A percentile compares a stretch with the other conserved stretches of the same genome.
Evolutionary conservation across 2,888 invertebrate genomes (phyloP).

Genomic region (Agrenia bidenticulata): DNA sequence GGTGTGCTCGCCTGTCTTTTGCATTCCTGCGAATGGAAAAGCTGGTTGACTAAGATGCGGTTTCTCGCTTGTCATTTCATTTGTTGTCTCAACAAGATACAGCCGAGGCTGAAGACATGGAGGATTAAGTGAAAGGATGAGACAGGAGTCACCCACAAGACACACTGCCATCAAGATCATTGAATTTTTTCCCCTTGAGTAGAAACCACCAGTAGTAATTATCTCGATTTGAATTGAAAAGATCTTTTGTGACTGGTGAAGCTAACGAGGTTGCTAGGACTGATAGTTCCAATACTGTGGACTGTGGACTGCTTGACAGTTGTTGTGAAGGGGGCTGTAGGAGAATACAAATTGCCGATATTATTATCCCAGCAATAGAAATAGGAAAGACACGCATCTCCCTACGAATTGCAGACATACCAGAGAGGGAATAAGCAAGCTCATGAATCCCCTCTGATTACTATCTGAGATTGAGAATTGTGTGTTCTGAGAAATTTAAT

Average conservation of each 20-base stretch:
- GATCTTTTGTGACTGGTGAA: constrained; percentile 13
- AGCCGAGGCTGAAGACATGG: neutral
- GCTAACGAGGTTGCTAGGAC: neutral
- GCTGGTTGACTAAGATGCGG: neutral
- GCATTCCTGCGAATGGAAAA: no score
- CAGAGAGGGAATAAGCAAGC: no score
- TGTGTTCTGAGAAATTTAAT: no score
- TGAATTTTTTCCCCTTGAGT: constrained; percentile 4
- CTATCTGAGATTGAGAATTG: no score
- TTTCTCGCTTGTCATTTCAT: constrained; percentile 6
- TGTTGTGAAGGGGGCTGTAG: neutral
- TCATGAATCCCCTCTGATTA: no score
- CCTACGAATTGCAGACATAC: no score
- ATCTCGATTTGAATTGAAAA: constrained; percentile 18
- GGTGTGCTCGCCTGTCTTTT: neutral
- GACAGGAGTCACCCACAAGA: constrained; percentile 3
- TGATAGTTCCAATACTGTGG: neutral
- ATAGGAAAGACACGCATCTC: no score
- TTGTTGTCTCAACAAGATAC: constrained; percentile 3
- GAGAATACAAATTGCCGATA: constrained; percentile 4
- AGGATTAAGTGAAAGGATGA: constrained; percentile 7
- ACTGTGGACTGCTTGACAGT: neutral
- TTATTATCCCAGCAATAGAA: neutral
- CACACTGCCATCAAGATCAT: constrained; percentile 4
- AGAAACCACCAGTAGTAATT: constrained; percentile 7